Evolutionary conservation across 2,113 vertebrate species (phyloP).

Genomic region (Lepisosteus osseus): DNA sequence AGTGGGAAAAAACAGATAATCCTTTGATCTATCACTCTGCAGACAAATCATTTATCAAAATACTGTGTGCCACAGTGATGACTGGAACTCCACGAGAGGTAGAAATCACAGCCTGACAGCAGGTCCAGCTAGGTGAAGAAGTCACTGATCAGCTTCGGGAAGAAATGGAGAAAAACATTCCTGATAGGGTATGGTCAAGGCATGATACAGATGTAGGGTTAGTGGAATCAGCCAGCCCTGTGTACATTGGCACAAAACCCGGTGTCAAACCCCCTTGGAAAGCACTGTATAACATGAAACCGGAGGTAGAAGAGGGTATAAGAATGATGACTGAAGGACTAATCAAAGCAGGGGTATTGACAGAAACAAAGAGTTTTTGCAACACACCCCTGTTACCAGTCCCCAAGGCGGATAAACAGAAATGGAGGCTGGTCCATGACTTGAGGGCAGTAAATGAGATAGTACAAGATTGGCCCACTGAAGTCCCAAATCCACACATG

Average conservation of each 20-base stretch:
- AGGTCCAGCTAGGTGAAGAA: too few relatives aligned
- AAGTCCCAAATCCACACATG: conserved; percentile 5
- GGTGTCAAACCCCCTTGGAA: background rate
- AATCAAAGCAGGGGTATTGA: background rate
- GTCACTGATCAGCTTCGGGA: background rate
- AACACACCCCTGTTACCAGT: too few relatives aligned
- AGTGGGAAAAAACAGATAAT: background rate
- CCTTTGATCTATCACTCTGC: background rate
- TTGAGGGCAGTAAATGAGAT: conserved; percentile 5
- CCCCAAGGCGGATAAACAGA: background rate
- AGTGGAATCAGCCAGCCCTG: too few relatives aligned
- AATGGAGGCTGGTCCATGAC: conserved; percentile 14
- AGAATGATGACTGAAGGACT: too few relatives aligned
- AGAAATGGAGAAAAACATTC: background rate
- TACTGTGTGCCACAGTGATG: background rate
- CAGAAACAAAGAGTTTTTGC: too few relatives aligned
- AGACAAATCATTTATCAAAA: background rate
- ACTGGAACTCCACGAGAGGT: background rate
- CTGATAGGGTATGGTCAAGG: background rate
- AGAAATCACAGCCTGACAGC: background rate
- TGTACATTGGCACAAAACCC: background rate
- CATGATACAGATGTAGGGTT: too few relatives aligned
- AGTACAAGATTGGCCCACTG: background rate
- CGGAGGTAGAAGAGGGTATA: background rate
- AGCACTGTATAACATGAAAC: too few relatives aligned